Conservation (phyloP, 1,140 invertebrate species). For the Brachionus angularis region DNA sequence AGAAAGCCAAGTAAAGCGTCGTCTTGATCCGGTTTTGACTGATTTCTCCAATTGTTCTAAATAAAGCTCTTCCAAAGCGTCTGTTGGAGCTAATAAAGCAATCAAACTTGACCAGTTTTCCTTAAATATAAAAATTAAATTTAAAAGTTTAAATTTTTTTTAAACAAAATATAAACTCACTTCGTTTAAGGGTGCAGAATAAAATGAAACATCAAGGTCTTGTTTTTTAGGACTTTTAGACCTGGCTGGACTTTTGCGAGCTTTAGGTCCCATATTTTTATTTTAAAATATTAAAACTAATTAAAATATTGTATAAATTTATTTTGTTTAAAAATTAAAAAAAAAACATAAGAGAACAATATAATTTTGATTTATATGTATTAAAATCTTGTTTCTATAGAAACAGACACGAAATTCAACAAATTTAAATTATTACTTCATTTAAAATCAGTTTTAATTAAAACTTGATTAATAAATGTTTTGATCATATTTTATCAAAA, state of each 20-base stretch:
- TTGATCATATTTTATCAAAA: too few species aligned
- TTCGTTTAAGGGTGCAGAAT: not conserved
- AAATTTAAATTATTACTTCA: not conserved
- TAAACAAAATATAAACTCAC: not conserved
- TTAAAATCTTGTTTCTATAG: conserved; percentile 10
- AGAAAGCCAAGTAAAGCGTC: conserved; percentile 33
- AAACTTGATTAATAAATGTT: too few species aligned
- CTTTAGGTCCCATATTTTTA: conserved; percentile 38
- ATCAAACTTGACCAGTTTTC: conserved; percentile 30
- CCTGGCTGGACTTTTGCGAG: conserved; percentile 25
- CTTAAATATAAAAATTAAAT: not conserved
- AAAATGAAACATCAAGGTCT: conserved; percentile 12
- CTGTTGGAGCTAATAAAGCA: not conserved
- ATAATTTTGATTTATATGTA: not conserved
- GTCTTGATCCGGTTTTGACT: not conserved
- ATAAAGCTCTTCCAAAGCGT: conserved; percentile 29
- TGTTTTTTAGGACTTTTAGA: conserved; percentile 43
- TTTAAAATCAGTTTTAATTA: too few species aligned
- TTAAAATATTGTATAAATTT: not conserved
- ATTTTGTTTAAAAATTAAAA: not conserved
- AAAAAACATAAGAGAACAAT: not conserved
- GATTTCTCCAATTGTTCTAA: conserved; percentile 30
- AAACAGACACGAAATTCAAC: too few species aligned
- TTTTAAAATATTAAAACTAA: not conserved
- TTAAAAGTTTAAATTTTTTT: not conserved